These are phyloP conservation scores for Andricus grossulariae DNA, from an alignment of 1,140 invertebrate genomes.

Conservation along the genomic window DNA sequence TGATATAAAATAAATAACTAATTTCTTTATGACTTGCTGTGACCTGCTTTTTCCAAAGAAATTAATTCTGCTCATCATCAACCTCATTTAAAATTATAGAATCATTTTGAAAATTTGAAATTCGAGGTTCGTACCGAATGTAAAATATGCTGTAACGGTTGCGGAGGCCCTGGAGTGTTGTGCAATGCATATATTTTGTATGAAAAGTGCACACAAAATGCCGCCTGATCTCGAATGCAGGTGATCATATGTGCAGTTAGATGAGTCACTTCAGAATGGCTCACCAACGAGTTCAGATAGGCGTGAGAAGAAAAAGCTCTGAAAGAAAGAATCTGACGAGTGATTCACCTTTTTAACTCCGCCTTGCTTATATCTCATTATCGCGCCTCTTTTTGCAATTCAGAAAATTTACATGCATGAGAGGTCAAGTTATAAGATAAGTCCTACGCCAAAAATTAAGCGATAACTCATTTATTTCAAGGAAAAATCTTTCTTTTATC, in stretches of 20 bases:
- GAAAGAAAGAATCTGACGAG: constrained; percentile 9
- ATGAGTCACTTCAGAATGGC: constrained; percentile 27
- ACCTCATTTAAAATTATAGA: neutral
- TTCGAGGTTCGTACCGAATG: constrained; percentile 1
- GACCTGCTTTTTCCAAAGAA: neutral
- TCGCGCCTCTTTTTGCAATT: constrained; percentile 11
- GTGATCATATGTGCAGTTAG: constrained; percentile 2
- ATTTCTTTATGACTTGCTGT: neutral
- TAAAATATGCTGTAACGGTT: neutral
- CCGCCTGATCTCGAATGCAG: neutral
- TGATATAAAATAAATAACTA: too few relatives aligned
- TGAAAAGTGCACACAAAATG: neutral
- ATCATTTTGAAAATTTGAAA: constrained; percentile 2
- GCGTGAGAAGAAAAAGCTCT: constrained; percentile 8
- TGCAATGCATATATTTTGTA: constrained; percentile 12
- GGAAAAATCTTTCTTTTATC: neutral
- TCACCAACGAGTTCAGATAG: constrained; percentile 14
- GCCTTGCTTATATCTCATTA: constrained; percentile 11
- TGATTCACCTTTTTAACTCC: constrained; percentile 24
- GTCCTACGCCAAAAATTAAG: constrained; percentile 4
- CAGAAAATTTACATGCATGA: constrained; percentile 8
- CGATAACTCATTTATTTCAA: neutral
- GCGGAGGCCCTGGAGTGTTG: neutral
- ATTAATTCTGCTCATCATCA: neutral
- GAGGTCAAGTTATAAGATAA: neutral